Conservation (phyloP, 2,797 vertebrate genomes). For the Microcaecilia unicolor region DNA sequence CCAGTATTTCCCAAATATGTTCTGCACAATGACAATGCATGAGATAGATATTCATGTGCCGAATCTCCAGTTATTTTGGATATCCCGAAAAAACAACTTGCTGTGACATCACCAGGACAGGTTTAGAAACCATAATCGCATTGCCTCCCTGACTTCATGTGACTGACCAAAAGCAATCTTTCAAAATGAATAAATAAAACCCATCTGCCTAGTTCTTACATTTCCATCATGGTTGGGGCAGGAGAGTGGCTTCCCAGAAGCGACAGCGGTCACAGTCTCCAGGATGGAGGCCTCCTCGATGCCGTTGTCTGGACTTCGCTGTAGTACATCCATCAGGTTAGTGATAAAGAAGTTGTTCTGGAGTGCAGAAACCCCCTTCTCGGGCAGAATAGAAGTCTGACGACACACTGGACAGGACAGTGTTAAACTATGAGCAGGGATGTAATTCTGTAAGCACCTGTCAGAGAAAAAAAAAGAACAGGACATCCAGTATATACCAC, state of each 20-base stretch:
- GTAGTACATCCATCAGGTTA: constrained; percentile 97
- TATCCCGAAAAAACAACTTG: no score
- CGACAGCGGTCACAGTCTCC: constrained; percentile 73
- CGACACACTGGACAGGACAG: constrained; percentile 94
- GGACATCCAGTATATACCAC: background rate
- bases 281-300: constrained; percentile 72
- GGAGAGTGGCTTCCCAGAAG: constrained; percentile 77
- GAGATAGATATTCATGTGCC: no score
- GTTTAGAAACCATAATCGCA: no score
- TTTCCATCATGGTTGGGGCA: constrained; percentile 94
- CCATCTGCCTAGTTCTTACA: constrained; percentile 65
- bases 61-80: no score
- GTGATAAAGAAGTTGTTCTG: constrained; percentile 99
- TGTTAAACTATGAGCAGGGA: constrained; percentile 90
- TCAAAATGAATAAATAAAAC: no score
- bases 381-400: constrained; percentile 95
- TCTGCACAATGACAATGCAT: no score
- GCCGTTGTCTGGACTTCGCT: constrained; percentile 75
- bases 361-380: constrained; percentile 92
- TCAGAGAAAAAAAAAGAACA: background rate
- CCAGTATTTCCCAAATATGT: no score
- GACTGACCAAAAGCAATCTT: background rate
- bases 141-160: background rate
- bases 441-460: constrained; percentile 97
- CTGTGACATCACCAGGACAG: no score